Base-by-base conservation (phyloP, 37 sponge, comb jelly and placozoan species). In the Agelas oroides region DNA sequence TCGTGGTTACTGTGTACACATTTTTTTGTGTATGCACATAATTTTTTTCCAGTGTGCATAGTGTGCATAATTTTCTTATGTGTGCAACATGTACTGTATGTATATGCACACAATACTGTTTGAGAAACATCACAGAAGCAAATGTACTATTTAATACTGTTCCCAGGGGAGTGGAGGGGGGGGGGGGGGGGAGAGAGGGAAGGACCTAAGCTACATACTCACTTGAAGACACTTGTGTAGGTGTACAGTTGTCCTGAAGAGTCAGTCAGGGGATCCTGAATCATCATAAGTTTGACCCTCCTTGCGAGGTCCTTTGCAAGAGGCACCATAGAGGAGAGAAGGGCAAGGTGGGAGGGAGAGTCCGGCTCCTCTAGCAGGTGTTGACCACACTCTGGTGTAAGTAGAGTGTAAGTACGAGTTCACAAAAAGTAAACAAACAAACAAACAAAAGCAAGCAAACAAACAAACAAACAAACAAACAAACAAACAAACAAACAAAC, bases 211-310 rank as follows among this genome's bases (percentile, higher is more conserved):
- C 46, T 33, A 19, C n/a, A 2, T n/a, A 17, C 59, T 19, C 58
- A 84, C 91, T 71, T 70, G 21, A 38, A 65, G 19, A 91, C 21
- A 18, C 20, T 71, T 18, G 1, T 21, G 66, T 84, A 73, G 21
- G 27, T 40, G 79, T 85, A 75, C 0, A 67, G 77, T 20, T 79
- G 65, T 30, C 92, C 95, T 5, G 15, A 60, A 17, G 69, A 5
- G 52, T 82, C 79, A 25, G 8, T 8, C 30, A 95, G 76, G 21
- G 95, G 95, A 65, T 95, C 95, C 37, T 84, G 89, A 14, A 95
- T 80, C 59, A 86, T 32, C 64, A 84, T 90, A 0, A 91, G 94
- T 52, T 84, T 90, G 13, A 94, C 91, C 53, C 94, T 57, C 0
- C 3, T 28, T 3, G 54, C 38, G 32, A 94, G 67, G 15, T 77